Conservation (phyloP, 1,140 invertebrate genomes). For the Tetragonula clypearis region DNA sequence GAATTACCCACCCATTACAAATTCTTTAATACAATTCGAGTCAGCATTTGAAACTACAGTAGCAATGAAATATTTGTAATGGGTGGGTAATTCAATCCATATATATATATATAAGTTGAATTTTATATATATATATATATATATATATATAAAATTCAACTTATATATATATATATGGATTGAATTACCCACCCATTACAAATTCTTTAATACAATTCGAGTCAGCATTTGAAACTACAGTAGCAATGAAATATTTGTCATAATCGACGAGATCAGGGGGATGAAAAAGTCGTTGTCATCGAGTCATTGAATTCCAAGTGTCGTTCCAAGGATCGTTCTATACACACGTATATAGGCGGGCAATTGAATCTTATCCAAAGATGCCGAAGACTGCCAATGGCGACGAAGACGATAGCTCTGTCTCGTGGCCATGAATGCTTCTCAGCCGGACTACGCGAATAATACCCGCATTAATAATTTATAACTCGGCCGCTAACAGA, state of each 20-base stretch:
- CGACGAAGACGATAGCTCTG: conserved; percentile 24
- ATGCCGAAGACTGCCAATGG: conserved; percentile 38
- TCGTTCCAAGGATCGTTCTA: not conserved
- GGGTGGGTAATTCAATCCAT: no score
- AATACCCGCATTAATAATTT: conserved; percentile 71
- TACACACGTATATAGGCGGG: not conserved
- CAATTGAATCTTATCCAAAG: conserved; percentile 40
- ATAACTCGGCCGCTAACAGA: conserved; percentile 68
- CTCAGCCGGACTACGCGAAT: conserved; percentile 48
- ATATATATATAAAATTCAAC: no score
- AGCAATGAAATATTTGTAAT: no score
- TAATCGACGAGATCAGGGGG: not conserved
- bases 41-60: no score
- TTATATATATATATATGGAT: no score
- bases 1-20: no score
- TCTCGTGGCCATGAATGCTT: conserved; percentile 53
- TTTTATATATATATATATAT: no score
- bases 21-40: no score
- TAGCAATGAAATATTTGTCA: not conserved
- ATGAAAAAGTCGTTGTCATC: not conserved
- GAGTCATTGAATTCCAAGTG: not conserved
- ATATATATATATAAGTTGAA: no score
- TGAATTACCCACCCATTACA: no score
- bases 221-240: no score
- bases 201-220: not conserved